Percentiles rank a stretch among this genome's conserved stretches.
These are phyloP conservation scores for Triops longicaudatus DNA, from an alignment of 1,140 invertebrate genomes.

Conservation along the genomic window DNA sequence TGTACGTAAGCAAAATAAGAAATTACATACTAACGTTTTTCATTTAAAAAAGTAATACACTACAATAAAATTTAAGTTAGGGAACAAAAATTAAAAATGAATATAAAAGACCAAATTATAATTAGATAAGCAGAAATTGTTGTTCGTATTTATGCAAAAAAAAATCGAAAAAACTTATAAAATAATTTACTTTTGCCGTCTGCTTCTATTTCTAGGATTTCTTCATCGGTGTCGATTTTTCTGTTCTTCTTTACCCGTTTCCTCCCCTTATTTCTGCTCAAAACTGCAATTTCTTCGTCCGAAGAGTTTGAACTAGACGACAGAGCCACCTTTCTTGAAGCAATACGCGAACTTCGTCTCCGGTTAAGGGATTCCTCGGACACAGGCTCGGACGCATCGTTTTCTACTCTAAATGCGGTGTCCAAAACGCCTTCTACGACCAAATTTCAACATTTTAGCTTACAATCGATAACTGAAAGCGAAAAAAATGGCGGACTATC, in stretches of 20 bases:
- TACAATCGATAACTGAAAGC: too few species aligned
- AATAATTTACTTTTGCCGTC: neutral
- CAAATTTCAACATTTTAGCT: neutral
- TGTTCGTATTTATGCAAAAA: neutral
- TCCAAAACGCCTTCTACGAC: neutral
- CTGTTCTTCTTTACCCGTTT: neutral
- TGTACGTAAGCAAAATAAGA: too few species aligned
- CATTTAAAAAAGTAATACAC: too few species aligned
- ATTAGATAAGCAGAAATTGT: neutral
- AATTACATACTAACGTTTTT: too few species aligned
- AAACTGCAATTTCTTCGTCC: neutral
- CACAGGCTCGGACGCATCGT: neutral
- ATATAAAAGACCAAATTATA: too few species aligned
- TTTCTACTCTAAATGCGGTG: neutral
- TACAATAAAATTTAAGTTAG: too few species aligned
- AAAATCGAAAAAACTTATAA: neutral
- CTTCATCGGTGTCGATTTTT: neutral
- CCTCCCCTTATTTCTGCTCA: neutral
- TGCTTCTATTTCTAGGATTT: neutral
- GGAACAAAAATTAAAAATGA: too few species aligned
- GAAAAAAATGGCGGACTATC: too few species aligned
- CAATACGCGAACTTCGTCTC: neutral
- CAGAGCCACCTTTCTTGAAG: neutral
- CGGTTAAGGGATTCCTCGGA: neutral
- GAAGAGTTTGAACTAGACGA: neutral